phyloP scores from a whole-genome alignment of 2,888 invertebrate genomes.

The Sminthurinus aureus region DNA sequence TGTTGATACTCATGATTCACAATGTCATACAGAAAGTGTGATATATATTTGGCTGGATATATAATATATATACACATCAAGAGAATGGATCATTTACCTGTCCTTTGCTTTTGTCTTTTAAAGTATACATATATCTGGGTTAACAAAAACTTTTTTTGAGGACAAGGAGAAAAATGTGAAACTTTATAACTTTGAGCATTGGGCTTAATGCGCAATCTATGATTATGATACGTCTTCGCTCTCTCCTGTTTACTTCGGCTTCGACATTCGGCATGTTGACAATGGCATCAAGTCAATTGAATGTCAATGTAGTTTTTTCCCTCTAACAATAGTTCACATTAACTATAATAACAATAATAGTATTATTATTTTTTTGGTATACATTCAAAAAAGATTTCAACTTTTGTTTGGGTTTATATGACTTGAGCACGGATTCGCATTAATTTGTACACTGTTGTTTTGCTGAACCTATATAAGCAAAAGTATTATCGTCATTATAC shows the following conservation, averaged over 20 bases:
- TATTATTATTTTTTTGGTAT: not conserved
- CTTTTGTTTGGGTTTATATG: constrained; percentile 10
- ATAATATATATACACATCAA: too few species aligned
- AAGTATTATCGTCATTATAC: not conserved
- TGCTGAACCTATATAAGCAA: not conserved
- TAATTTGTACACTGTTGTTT: not conserved
- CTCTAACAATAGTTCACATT: constrained; percentile 26
- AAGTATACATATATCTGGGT: not conserved
- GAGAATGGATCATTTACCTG: not conserved
- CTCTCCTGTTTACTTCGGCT: not conserved
- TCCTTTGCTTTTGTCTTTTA: constrained; percentile 4
- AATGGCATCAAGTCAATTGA: constrained; percentile 7
- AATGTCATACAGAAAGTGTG: too few species aligned
- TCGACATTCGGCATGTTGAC: too few species aligned
- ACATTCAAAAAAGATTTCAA: not conserved
- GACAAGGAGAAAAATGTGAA: constrained; percentile 8
- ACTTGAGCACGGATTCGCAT: constrained; percentile 21
- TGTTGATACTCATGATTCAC: too few species aligned
- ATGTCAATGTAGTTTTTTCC: constrained; percentile 11
- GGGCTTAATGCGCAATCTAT: not conserved
- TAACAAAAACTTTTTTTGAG: constrained; percentile 8
- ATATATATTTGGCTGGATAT: too few species aligned
- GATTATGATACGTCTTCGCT: not conserved
- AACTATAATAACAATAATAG: constrained; percentile 5
- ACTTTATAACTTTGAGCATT: not conserved